phyloP scores from a whole-genome alignment of 2,888 invertebrate species.

The Tholera decimalis region DNA sequence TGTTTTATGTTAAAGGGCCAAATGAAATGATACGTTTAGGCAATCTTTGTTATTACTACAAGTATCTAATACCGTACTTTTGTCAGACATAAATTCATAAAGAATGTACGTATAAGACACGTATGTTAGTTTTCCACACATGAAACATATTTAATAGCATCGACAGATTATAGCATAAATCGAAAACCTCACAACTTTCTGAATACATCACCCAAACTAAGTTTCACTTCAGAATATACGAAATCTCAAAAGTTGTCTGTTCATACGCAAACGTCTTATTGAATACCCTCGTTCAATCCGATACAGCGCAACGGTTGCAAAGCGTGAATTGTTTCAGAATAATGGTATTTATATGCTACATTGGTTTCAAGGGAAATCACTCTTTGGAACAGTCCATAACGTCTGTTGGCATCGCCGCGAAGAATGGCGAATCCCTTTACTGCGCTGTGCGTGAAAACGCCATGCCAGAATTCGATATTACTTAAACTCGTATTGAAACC shows the following conservation, averaged over 20 bases:
- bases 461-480: constrained; percentile 71
- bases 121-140: neutral
- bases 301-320: constrained; percentile 81
- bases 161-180: constrained; percentile 36
- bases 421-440: constrained; percentile 74
- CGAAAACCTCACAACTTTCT: constrained; percentile 49
- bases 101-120: neutral
- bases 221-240: constrained; percentile 56
- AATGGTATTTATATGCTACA: constrained; percentile 91
- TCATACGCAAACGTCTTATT: constrained; percentile 65
- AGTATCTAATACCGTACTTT: too few species aligned
- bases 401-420: constrained; percentile 67
- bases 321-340: constrained; percentile 89
- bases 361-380: constrained; percentile 91
- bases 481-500: constrained; percentile 89
- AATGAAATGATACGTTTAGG: constrained; percentile 23
- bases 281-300: constrained; percentile 68
- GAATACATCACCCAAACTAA: constrained; percentile 62
- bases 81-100: too few species aligned
- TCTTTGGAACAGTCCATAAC: constrained; percentile 86
- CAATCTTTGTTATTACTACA: too few species aligned
- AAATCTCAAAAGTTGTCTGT: constrained; percentile 65
- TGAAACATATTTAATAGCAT: constrained; percentile 10
- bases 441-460: constrained; percentile 72
- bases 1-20: constrained; percentile 11